Base-by-base conservation (phyloP, 2,797 vertebrate species). In the Tolypeutes matacus region DNA sequence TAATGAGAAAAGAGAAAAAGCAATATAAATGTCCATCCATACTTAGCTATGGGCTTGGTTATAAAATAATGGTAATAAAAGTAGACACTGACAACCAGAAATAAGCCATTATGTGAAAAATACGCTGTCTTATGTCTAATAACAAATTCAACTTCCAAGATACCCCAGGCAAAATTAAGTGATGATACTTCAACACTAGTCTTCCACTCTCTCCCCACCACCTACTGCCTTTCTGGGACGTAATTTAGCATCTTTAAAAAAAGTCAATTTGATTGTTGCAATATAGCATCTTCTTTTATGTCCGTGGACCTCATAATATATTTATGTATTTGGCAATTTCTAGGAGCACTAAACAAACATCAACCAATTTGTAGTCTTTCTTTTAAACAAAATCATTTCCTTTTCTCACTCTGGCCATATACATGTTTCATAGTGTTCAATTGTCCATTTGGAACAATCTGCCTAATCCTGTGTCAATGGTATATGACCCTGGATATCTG, bases 61-160 rank as follows among this genome's bases (percentile, higher is more conserved):
- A 88, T 91, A 81, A 85, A 95, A 81, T 9, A 93, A 18, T 34
- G 20, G 5, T 64, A 88, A 73, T n/a, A 65, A 25, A 77, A 86
- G 4, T n/a, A 95, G 5, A 84, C 3, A 3, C 80, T 73, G 87
- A 56, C 92, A 92, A 87, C 23, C 27, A 9, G 46, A 92, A 86
- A 75, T 83, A 62, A 93, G 23, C 15, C 70, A 53, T 86, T 64
- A 21, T 39, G 31, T 73, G 29, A 81, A 77, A 60, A 91, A 65
- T 64, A 46, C 13, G 13, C 2, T 78, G 14, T 53, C 42, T 85
- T 91, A 51, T 36, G 9, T 17, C 14, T 23, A 83, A 3, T 29
- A 12, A 72, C 42, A 91, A 89, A 60, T 83, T 75, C 85, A 87
- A 81, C 23, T 20, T 64, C 1, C 11, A 51, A 64, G 1, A 7